Evolutionary conservation across 2,888 invertebrate species (phyloP), one percentile per base, ranked within the genome.

Genomic region (Epinotia brunnichana): DNA sequence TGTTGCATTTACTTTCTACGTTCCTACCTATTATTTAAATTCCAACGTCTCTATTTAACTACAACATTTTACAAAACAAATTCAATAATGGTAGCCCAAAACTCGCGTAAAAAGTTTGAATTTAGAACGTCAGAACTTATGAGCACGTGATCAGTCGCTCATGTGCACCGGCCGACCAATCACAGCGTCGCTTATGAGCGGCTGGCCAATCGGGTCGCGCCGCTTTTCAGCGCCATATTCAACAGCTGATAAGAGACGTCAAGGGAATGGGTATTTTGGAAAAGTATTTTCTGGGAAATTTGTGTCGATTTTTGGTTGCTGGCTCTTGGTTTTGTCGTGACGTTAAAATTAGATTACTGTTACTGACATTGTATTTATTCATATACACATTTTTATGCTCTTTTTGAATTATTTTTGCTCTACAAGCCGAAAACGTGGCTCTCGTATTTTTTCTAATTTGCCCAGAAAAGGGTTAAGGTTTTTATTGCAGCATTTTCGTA

Each of bases 111-210:
- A 90, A 91, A 91, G 89, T 91, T 91, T 84, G 77, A 77, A 82
- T 82, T 85, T 81, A 76, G 76, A 78, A 78, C 72, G 74, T 80
- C 57, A 88, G 89, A 92, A 92, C 92, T 93, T 90, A 92, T 92
- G 80, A 93, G 92, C 92, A 93, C 91, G 91, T 92, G 92, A 87
- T 78, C 75, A 80, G 87, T 91, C 92, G 91, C 92, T 93, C 83
- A 92, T 92, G 87, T 90, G 91, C 85, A 80, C 78, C 79, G 35
- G 79, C 5, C 83, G 81, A 82, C 92, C 92, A 91, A 93, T 93
- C 84, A 85, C 80, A 78, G 82, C 84, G 87, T 87, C 90, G 87
- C 90, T 89, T 77, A 88, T 89, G 73, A 90, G 89, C 85, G 89
- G 84, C 77, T 82, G 76, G 77, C 89, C 90, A 89, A 89, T 89